phyloP scores from a whole-genome alignment of 2,797 vertebrate genomes.

The Coregonus sp. region DNA sequence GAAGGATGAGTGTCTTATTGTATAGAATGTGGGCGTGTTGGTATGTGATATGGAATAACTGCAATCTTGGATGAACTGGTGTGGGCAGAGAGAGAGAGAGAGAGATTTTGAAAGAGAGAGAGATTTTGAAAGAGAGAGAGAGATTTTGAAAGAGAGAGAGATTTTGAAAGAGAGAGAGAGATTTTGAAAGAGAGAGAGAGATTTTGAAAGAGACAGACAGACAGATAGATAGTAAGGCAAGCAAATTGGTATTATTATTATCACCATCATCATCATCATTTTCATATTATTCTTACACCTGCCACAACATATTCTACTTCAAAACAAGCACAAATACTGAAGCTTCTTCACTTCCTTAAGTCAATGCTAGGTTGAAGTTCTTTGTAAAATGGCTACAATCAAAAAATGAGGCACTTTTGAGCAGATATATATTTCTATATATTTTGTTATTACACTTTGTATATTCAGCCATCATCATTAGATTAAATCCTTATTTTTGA shows the following conservation, averaged over 20 bases:
- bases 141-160: not conserved
- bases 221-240: slow-evolving; percentile 42
- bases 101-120: not conserved
- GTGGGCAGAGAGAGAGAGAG: not conserved
- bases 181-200: not conserved
- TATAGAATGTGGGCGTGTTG: not conserved
- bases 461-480: slow-evolving; percentile 47
- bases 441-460: slow-evolving; percentile 44
- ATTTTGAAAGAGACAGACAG: not conserved
- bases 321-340: slow-evolving; percentile 44
- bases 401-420: slow-evolving; percentile 76
- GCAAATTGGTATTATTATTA: slow-evolving; percentile 51
- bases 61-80: not conserved
- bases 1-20: not conserved
- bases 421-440: slow-evolving; percentile 57
- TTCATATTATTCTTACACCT: slow-evolving; percentile 22
- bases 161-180: not conserved
- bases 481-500: slow-evolving; percentile 34
- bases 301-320: slow-evolving; percentile 40
- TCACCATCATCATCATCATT: slow-evolving; percentile 39
- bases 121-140: not conserved
- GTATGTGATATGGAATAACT: not conserved
- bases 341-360: slow-evolving; percentile 43
- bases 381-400: slow-evolving; percentile 67
- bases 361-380: slow-evolving; percentile 30